phyloP scores from a whole-genome alignment of 2,113 vertebrate species.

The Willisornis vidua region DNA sequence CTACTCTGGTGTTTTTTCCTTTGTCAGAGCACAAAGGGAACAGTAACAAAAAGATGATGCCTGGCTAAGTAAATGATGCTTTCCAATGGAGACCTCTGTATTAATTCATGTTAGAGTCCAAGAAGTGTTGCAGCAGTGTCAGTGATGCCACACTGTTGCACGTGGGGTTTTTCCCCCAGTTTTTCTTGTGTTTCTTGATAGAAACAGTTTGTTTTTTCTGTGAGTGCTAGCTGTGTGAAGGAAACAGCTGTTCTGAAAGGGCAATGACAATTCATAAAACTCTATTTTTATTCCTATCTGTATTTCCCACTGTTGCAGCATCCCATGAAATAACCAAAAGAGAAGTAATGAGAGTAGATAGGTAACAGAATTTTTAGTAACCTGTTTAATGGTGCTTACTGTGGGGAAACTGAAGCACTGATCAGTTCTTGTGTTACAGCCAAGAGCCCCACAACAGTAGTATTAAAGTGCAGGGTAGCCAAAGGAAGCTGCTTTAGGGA shows the following conservation, averaged over 20 bases:
- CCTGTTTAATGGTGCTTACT: neutral
- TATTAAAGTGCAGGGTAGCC: no score
- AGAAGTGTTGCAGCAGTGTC: neutral
- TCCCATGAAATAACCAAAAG: neutral
- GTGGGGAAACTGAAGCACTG: neutral
- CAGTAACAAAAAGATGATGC: neutral
- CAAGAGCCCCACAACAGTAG: neutral
- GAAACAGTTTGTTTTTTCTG: neutral
- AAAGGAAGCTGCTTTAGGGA: neutral
- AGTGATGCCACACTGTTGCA: neutral
- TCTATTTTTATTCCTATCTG: neutral
- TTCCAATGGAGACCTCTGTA: neutral
- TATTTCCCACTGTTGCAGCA: neutral
- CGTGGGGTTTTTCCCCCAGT: accelerated
- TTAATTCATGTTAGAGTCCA: neutral
- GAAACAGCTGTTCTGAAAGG: neutral
- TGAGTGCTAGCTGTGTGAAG: neutral
- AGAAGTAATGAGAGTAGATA: neutral
- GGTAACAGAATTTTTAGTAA: neutral
- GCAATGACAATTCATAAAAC: neutral
- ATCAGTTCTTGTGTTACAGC: neutral
- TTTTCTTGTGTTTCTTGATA: neutral
- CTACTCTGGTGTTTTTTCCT: neutral
- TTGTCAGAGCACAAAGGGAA: neutral
- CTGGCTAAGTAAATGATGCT: neutral